These are phyloP conservation scores for Glaucomys volans DNA, from an alignment of 2,113 vertebrate genomes.

Conservation along the genomic window DNA sequence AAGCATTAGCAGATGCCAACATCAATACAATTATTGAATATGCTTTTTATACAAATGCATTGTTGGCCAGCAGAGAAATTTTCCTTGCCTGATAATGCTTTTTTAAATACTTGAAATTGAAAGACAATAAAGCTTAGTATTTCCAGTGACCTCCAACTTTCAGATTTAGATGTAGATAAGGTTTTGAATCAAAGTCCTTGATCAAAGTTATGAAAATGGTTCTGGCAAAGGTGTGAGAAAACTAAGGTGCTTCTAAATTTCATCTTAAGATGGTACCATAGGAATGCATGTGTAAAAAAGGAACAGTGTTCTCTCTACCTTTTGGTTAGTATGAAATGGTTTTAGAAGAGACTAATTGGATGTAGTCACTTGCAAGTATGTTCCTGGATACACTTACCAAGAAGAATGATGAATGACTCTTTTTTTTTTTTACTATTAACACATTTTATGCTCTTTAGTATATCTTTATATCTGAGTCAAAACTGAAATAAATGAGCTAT, in stretches of 20 bases:
- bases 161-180: not conserved
- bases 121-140: not conserved
- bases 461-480: not conserved
- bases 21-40: not conserved
- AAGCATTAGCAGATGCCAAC: not conserved
- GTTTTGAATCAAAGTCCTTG: constrained; percentile 37
- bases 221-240: not conserved
- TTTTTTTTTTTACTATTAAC: not conserved
- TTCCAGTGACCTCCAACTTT: not conserved
- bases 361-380: not conserved
- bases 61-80: not conserved
- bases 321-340: not conserved
- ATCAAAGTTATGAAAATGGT: constrained; percentile 11
- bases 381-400: not conserved
- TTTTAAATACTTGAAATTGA: not conserved
- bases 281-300: not conserved
- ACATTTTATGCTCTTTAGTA: not conserved
- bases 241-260: not conserved
- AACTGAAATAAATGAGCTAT: constrained; percentile 8
- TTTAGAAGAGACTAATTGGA: not conserved
- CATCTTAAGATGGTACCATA: not conserved
- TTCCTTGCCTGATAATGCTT: not conserved
- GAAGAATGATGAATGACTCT: not conserved
- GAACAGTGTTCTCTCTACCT: not conserved
- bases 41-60: not conserved